Percentiles rank a stretch among this genome's conserved stretches.
phyloP scores from a whole-genome alignment of 2,888 invertebrate genomes.

The Epinotia demarniana region DNA sequence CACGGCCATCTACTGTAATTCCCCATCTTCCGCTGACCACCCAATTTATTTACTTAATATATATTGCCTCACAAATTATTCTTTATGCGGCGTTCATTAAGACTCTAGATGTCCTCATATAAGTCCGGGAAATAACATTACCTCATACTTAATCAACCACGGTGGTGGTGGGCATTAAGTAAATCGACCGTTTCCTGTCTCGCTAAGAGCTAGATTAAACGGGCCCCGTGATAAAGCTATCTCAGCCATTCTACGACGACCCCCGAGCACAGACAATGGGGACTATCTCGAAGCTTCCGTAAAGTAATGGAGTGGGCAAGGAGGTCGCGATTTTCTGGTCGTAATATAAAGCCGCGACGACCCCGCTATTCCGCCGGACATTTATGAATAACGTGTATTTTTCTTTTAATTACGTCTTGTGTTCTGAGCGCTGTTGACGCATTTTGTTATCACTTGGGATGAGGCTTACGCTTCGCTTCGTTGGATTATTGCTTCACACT shows the following conservation, averaged over 20 bases:
- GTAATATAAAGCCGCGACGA: slow-evolving; percentile 71
- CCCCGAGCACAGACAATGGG: slow-evolving; percentile 49
- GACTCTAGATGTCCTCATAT: slow-evolving; percentile 59
- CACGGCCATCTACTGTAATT: slow-evolving; percentile 1
- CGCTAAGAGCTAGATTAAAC: slow-evolving; percentile 81
- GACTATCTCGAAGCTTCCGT: slow-evolving; percentile 46
- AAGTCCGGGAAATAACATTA: slow-evolving; percentile 69
- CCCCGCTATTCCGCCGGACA: slow-evolving; percentile 74
- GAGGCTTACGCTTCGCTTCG: neutral
- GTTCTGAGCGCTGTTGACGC: slow-evolving; percentile 63
- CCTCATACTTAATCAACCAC: slow-evolving; percentile 72
- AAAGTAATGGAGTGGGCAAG: slow-evolving; percentile 48
- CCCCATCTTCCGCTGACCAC: slow-evolving; percentile 5
- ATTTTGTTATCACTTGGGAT: slow-evolving; percentile 57
- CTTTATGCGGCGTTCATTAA: slow-evolving; percentile 63
- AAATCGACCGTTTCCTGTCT: slow-evolving; percentile 62
- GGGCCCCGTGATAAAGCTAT: slow-evolving; percentile 74
- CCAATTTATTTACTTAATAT: slow-evolving; percentile 34
- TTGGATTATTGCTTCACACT: slow-evolving; percentile 25
- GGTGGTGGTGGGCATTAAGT: slow-evolving; percentile 65
- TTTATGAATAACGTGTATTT: slow-evolving; percentile 83
- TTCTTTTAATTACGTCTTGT: slow-evolving; percentile 81
- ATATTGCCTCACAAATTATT: slow-evolving; percentile 53
- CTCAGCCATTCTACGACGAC: slow-evolving; percentile 60
- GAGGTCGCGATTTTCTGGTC: slow-evolving; percentile 61